A percentile compares a stretch with the other conserved stretches of the same genome.
Conservation (phyloP, 2,888 invertebrate species). For the Shargacucullia verbasci region DNA sequence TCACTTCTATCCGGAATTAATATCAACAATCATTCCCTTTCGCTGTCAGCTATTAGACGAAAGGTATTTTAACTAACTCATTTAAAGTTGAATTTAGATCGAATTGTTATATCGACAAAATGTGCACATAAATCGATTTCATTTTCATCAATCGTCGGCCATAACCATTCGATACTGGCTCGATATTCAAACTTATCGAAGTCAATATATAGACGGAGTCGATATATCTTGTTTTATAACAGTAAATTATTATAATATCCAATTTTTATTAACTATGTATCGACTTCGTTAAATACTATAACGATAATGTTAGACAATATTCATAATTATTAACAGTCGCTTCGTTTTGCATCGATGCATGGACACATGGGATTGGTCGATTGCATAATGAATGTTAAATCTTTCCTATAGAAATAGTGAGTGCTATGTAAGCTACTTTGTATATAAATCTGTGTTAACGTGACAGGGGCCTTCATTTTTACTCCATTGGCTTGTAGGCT, state of each 20-base stretch:
- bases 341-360: conserved; percentile 6
- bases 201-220: conserved; percentile 12
- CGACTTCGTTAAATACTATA: conserved; percentile 17
- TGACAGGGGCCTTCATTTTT: conserved; percentile 29
- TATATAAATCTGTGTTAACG: conserved; percentile 36
- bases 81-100: conserved; percentile 8
- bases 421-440: conserved; percentile 24
- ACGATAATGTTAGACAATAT: conserved; percentile 13
- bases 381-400: conserved; percentile 24
- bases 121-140: conserved; percentile 27
- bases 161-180: conserved; percentile 27
- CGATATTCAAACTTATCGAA: conserved; percentile 17
- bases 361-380: conserved; percentile 3
- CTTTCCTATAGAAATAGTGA: conserved; percentile 18
- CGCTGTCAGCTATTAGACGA: not conserved
- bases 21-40: conserved; percentile 6
- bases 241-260: conserved; percentile 5
- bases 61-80: conserved; percentile 12
- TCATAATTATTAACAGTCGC: conserved; percentile 21
- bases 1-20: not conserved
- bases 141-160: conserved; percentile 22
- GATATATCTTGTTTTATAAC: conserved; percentile 28
- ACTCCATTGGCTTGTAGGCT: conserved; percentile 29
- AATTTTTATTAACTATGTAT: too few species aligned
- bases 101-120: too few species aligned